Conservation (phyloP, 2,888 invertebrate genomes). For the Drosophila acutilabella region DNA sequence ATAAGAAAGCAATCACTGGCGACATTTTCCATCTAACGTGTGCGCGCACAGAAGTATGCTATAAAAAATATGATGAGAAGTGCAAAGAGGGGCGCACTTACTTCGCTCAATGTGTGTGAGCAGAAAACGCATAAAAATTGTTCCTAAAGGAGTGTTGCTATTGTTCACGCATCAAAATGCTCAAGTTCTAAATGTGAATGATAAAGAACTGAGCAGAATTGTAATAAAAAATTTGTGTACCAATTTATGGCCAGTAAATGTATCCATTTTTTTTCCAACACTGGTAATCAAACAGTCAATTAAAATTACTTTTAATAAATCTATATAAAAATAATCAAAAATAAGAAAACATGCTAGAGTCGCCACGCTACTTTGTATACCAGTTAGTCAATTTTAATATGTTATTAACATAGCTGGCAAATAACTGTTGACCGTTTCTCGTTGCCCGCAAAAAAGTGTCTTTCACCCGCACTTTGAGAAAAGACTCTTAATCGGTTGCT, state of each 20-base stretch:
- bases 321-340: too few relatives aligned
- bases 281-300: too few relatives aligned
- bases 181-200: slow-evolving; percentile 17
- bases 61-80: slow-evolving; percentile 75
- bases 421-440: too few relatives aligned
- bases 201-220: slow-evolving; percentile 21
- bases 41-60: slow-evolving; percentile 71
- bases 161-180: slow-evolving; percentile 27
- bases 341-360: too few relatives aligned
- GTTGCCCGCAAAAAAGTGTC: too few relatives aligned
- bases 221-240: background rate
- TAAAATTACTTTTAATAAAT: too few relatives aligned
- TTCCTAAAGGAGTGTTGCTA: slow-evolving; percentile 35
- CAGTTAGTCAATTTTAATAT: too few relatives aligned
- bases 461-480: too few relatives aligned
- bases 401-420: too few relatives aligned
- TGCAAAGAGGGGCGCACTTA: slow-evolving; percentile 41
- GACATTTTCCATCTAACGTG: slow-evolving; percentile 71
- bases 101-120: background rate
- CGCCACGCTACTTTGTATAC: too few relatives aligned
- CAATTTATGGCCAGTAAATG: slow-evolving; percentile 17
- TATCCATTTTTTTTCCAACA: too few relatives aligned
- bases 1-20: slow-evolving; percentile 75
- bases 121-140: slow-evolving; percentile 24
- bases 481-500: too few relatives aligned